Evolutionary conservation across 2,113 vertebrate species (phyloP), one percentile per base, ranked within the genome.

Genomic region (Sinocyclocheilus maitianheensis): DNA sequence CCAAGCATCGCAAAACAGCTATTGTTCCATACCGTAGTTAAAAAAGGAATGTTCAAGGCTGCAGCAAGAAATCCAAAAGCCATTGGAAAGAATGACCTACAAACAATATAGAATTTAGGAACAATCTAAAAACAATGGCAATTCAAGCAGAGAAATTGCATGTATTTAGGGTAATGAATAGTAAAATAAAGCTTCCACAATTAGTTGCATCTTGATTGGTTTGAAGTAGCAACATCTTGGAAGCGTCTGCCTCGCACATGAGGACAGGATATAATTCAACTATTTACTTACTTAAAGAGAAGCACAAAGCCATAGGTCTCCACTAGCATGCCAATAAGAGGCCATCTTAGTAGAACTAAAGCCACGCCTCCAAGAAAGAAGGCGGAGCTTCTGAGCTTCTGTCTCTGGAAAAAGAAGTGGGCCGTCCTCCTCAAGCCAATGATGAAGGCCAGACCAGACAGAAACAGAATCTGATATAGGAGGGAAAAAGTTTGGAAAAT

Each of bases 331-430:
- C 97, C 97, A 82, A 97, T 92, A 26, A 97, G 78, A 0, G 97
- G 96, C 97, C 97, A 97, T 1, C 94, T 91, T 88, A 96, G 89
- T 10, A 99, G 93, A n/a, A 97, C 96, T 0, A 98, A 85, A 7
- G 91, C 0, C 40, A 97, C 91, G 0, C 97, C 97, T 0, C 96
- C 97, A 0, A 98, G 86, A 89, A 98, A 98, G 93, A 98, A 98
- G 82, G 95, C 91, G 37, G 94, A 96, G 13, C 95, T 97, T 87
- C 94, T 95, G 81, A 97, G 88, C 84, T 97, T 99, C 5, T 96
- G 93, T 82, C 91, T 86, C 91, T 98, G 97, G 93, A 97, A 97
- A 91, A 99, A 98, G 94, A 97, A 98, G 71, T 88, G 90, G 30
- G 94, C 92, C 0, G 95, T 97, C 90, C 94, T 96, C 84, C 86